Evolutionary conservation across 2,113 vertebrate genomes (phyloP), one percentile per base, ranked within the genome.

Genomic region (Geococcyx californianus): DNA sequence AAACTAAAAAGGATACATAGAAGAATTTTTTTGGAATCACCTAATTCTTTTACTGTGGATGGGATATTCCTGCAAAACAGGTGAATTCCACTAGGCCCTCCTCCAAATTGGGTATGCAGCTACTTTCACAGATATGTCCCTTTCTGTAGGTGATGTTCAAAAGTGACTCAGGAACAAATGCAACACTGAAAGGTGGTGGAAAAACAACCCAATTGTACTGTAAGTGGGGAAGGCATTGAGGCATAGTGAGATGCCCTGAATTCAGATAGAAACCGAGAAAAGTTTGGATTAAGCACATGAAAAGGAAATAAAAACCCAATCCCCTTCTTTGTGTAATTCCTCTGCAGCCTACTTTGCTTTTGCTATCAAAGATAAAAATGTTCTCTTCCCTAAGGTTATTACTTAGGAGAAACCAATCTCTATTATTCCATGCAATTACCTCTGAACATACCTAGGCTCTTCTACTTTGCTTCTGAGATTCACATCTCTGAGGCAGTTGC

Each of bases 361-460:
- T 78, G 47, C 68, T 78, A 59, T 45, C 60, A 58, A 10, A 74
- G 47, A 42, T 78, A 63, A 70, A 94, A 93, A 26, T 2, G 1
- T 62, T 83, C 78, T 78, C 64, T 90, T 92, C 62, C 79, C 47
- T 90, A 55, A 86, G 64, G 51, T 62, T 63, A 38, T 95, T 93
- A 83, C 75, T 93, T 83, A 83, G 63, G 55, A 83, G 6, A 17
- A 93, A 84, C 73, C 1, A 0, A 67, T 84, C 42, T 89, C 72
- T 69, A 19, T 74, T 93, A 86, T 94, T 95, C 72, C 55, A 70
- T 2, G 2, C 89, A 81, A 81, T 94, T 97, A 81, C 83, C 38
- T 81, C 64, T 67, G 86, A 89, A 86, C 38, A 29, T 77, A 84
- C 16, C 51, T 83, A 64, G 45, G 62, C 38, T 86, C 59, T 95